A percentile compares a stretch with the other conserved stretches of the same genome.
Conservation (phyloP, 37 sponge, comb jelly and placozoan species). For the Hexactinellida sp. region DNA sequence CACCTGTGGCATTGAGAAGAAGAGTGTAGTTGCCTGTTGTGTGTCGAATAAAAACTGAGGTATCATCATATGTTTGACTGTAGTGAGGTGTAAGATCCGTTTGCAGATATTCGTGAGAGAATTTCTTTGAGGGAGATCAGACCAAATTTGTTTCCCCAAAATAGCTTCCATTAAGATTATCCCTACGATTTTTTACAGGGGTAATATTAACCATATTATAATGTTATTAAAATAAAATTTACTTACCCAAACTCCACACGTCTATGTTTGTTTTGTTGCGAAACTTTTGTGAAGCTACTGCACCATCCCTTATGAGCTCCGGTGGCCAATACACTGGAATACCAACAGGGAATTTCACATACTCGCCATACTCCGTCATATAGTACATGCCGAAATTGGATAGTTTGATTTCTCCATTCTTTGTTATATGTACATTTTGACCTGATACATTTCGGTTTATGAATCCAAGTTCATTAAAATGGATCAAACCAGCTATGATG, state of each 20-base stretch:
- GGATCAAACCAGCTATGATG: slow-evolving; percentile 40
- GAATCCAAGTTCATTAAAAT: slow-evolving; percentile 41
- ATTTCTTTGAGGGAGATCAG: neutral
- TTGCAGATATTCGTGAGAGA: neutral
- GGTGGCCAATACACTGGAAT: slow-evolving; percentile 9
- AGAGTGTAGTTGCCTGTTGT: neutral
- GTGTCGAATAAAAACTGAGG: slow-evolving; percentile 11
- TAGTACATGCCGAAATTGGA: slow-evolving; percentile 69
- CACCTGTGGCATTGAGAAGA: slow-evolving; percentile 18
- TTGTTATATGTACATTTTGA: slow-evolving; percentile 17
- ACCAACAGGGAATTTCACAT: slow-evolving; percentile 70
- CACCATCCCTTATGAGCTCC: slow-evolving; percentile 25
- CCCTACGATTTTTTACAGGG: neutral
- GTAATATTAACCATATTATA: neutral
- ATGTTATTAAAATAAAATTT: neutral
- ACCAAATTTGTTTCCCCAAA: neutral
- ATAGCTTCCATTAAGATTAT: slow-evolving; percentile 1
- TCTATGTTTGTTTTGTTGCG: neutral
- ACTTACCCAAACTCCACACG: slow-evolving; percentile 3
- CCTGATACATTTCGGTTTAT: slow-evolving; percentile 43
- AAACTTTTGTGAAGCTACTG: neutral
- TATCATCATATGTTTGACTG: neutral
- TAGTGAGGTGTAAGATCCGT: neutral
- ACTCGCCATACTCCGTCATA: slow-evolving; percentile 58
- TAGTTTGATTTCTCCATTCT: slow-evolving; percentile 65